Conservation (phyloP, 2,888 invertebrate species). For the Tipula vernalis region DNA sequence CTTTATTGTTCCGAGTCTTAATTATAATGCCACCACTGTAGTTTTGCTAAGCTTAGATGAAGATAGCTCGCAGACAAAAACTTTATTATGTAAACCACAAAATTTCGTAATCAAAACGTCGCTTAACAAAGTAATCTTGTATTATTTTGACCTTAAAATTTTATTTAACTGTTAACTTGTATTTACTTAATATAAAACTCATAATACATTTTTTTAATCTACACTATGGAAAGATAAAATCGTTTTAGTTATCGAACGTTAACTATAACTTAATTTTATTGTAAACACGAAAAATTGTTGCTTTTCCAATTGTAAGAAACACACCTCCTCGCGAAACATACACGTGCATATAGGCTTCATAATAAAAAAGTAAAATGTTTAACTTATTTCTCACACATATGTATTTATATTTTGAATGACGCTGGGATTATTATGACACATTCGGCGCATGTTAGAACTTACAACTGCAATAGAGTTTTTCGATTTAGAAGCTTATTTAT, state of each 20-base stretch:
- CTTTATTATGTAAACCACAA: background rate
- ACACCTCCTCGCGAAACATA: background rate
- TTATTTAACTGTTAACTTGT: background rate
- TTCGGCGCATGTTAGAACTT: background rate
- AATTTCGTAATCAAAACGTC: background rate
- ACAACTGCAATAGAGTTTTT: background rate
- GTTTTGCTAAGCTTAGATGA: too few species aligned
- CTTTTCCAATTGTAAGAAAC: background rate
- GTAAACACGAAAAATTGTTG: background rate
- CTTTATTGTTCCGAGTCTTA: too few species aligned
- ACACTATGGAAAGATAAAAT: too few species aligned
- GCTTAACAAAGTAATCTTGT: too few species aligned
- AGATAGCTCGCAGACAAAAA: too few species aligned
- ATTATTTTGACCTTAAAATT: too few species aligned
- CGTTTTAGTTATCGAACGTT: background rate
- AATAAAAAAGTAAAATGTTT: background rate
- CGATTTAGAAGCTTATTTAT: background rate
- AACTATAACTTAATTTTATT: background rate
- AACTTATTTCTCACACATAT: background rate
- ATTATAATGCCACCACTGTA: too few species aligned
- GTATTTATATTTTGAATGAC: background rate
- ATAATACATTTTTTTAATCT: too few species aligned
- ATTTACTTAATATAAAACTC: too few species aligned
- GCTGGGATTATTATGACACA: background rate
- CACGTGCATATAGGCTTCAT: background rate